These are phyloP conservation scores for Ara ararauna DNA, from an alignment of 2,797 vertebrate species.

Conservation along the genomic window DNA sequence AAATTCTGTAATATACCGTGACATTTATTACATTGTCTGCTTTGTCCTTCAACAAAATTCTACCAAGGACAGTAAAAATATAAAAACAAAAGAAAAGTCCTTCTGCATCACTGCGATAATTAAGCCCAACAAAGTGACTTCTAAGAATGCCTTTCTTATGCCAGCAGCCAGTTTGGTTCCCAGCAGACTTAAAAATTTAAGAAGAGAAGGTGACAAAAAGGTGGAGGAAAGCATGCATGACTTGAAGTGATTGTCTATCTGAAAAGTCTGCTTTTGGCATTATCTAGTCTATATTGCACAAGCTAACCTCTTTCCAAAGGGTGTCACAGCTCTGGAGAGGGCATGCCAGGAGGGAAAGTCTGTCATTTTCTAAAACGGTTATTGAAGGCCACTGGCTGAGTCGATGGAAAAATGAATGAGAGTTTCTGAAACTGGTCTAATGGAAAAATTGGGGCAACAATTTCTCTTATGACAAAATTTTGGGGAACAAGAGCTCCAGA, in stretches of 20 bases:
- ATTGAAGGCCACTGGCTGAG: background rate
- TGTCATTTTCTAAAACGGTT: conserved; percentile 30
- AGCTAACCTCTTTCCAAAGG: conserved; percentile 24
- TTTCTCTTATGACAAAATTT: background rate
- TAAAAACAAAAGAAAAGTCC: background rate
- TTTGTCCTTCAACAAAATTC: conserved; percentile 27
- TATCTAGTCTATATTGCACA: background rate
- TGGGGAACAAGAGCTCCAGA: background rate
- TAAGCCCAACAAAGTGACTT: conserved; percentile 9
- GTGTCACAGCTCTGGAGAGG: background rate
- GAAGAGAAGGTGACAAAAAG: conserved; percentile 29
- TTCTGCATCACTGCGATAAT: conserved; percentile 43
- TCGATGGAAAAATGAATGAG: conserved; percentile 14
- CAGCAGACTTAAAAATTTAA: conserved; percentile 23
- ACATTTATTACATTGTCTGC: background rate
- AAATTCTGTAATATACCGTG: background rate
- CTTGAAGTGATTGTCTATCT: background rate
- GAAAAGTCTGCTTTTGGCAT: background rate
- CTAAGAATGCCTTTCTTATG: conserved; percentile 1
- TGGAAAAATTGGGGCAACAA: background rate
- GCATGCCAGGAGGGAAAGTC: background rate
- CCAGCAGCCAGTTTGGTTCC: background rate
- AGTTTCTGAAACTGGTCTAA: background rate
- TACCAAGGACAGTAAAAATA: conserved; percentile 8
- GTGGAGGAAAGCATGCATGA: conserved; percentile 3